These are phyloP conservation scores for Allophyes oxyacanthae DNA, from an alignment of 2,888 invertebrate species.

Conservation along the genomic window DNA sequence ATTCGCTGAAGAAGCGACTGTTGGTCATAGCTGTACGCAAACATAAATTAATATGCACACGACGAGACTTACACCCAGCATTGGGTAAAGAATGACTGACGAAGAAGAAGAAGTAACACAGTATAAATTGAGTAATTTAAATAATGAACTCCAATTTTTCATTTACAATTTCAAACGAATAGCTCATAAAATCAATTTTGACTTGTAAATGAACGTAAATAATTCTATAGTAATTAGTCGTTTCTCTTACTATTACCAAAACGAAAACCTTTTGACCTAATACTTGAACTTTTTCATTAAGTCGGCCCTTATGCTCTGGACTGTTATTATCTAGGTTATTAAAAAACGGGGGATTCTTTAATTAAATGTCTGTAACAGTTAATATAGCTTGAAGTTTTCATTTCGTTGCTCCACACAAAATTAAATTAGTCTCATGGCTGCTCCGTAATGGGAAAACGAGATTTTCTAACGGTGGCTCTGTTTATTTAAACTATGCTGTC, in stretches of 20 bases:
- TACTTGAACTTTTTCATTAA: conserved; percentile 6
- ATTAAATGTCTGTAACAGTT: conserved; percentile 62
- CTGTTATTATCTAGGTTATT: conserved; percentile 4
- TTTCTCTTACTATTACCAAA: not conserved
- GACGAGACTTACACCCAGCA: too few species aligned
- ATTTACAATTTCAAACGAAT: too few species aligned
- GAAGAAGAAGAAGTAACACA: too few species aligned
- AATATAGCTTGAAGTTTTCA: conserved; percentile 61
- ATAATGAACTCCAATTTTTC: not conserved
- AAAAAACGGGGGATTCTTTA: conserved; percentile 56
- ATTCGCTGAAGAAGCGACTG: too few species aligned
- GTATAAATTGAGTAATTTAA: too few species aligned
- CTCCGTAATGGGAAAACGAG: conserved; percentile 54
- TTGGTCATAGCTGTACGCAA: too few species aligned
- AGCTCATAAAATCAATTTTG: too few species aligned
- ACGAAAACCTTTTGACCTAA: not conserved
- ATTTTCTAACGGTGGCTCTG: conserved; percentile 46
- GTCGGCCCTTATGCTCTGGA: not conserved
- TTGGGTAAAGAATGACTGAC: too few species aligned
- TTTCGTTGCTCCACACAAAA: conserved; percentile 56
- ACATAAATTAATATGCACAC: too few species aligned
- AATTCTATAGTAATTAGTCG: too few species aligned
- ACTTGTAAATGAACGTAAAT: too few species aligned
- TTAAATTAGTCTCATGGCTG: conserved; percentile 61
- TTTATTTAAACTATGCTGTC: conserved; percentile 38